Evolutionary conservation across 2,888 invertebrate genomes (phyloP), one percentile per base, ranked within the genome.

Genomic region (Blastobasis lacticolella): DNA sequence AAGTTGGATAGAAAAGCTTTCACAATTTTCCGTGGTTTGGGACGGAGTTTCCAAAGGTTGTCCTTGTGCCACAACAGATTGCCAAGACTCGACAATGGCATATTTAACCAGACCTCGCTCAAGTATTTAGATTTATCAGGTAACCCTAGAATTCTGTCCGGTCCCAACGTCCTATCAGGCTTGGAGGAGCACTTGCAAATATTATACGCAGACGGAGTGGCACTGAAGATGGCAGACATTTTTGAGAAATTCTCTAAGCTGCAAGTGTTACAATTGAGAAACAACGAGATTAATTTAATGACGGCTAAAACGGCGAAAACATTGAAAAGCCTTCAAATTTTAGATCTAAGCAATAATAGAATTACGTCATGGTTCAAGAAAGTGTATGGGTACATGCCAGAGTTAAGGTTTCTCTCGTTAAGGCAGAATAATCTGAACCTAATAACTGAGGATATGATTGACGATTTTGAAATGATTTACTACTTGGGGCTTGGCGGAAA

Each of bases 401-500:
- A 73, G 0, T 57, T 92, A 2, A 68, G 73, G 38, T 60, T 87
- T 1, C 61, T 92, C 0, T 81, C 83, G 1, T 45, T 92, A 5
- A 75, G 72, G 36, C 69, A 85, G 2, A 92, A 92, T 52, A 90
- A 88, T 38, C 81, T 92, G 6, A 91, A 90, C 49, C 61, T 90
- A 6, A 75, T 93, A 6, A 83, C 90, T 0, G 69, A 78, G 9
- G 83, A 85, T 42, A 92, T 93, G 90, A 64, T 90, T 0, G 58
- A 69, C 9, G 92, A 93, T 58, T 77, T 92, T 5, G 64, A 73
- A 0, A 59, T 72, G 0, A 54, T 91, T 0, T 65, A 78, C 0
- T 88, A 82, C 51, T 54, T 93, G 0, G 87, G 85, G 0, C 49
- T 93, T 0, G 84, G 89, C 0, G 80, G 79, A 0, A 93, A 93